These are phyloP conservation scores for Eupeodes corollae DNA, from an alignment of 1,140 invertebrate species.

Conservation along the genomic window DNA sequence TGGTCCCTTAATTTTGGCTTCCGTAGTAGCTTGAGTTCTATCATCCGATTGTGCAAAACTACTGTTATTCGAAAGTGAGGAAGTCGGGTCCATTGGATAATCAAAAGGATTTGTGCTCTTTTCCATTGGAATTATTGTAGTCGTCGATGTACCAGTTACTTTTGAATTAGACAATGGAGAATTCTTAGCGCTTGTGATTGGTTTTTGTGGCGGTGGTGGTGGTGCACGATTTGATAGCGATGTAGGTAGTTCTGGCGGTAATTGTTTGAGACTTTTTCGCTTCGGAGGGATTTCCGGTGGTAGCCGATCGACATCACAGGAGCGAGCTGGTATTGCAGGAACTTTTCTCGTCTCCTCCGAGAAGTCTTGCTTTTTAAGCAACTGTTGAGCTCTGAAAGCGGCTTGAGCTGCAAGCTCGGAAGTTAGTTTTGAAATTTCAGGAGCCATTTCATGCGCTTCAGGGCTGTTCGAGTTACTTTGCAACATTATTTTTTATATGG, in stretches of 20 bases:
- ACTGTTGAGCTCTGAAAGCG: conserved; percentile 27
- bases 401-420: conserved; percentile 34
- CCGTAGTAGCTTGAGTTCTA: conserved; percentile 2
- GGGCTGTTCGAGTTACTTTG: not conserved
- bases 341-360: conserved; percentile 22
- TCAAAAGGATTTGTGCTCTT: conserved; percentile 32
- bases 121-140: conserved; percentile 20
- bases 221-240: conserved; percentile 21
- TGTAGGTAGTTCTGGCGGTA: conserved; percentile 15
- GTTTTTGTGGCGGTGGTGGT: conserved; percentile 31
- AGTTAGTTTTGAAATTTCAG: conserved; percentile 32
- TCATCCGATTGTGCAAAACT: conserved; percentile 5
- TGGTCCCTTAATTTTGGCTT: conserved; percentile 18
- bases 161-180: conserved; percentile 25
- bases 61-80: conserved; percentile 19
- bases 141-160: conserved; percentile 28
- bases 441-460: conserved; percentile 21
- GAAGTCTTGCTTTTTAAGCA: conserved; percentile 26
- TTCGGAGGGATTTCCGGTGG: conserved; percentile 36
- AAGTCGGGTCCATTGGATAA: conserved; percentile 20
- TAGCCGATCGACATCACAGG: conserved; percentile 21
- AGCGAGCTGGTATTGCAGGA: conserved; percentile 33
- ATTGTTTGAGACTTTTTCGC: conserved; percentile 30
- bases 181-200: conserved; percentile 27
- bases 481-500: not conserved